These are phyloP conservation scores for Drosophila triauraria DNA, from an alignment of 1,140 invertebrate species.

Conservation along the genomic window DNA sequence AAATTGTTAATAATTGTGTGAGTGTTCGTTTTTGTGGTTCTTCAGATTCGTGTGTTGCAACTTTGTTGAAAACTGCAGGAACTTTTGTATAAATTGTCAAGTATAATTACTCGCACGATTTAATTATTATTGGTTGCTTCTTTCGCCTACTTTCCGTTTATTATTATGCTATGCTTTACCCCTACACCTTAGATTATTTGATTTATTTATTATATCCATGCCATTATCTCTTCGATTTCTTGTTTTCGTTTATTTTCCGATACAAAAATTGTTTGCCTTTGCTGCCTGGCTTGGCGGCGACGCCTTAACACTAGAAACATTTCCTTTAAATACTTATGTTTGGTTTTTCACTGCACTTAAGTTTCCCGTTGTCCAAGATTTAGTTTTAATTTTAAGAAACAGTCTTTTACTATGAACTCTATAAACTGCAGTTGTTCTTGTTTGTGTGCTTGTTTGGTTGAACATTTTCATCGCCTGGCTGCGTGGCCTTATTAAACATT, in stretches of 20 bases:
- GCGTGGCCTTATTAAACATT: constrained; percentile 11
- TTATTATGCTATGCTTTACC: constrained; percentile 55
- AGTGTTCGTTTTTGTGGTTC: constrained; percentile 6
- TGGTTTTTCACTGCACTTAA: constrained; percentile 17
- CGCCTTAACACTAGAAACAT: constrained; percentile 65
- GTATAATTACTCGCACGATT: constrained; percentile 27
- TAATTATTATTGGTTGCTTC: constrained; percentile 29
- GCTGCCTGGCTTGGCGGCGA: constrained; percentile 29
- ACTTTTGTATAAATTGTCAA: constrained; percentile 72
- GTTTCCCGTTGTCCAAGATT: constrained; percentile 51
- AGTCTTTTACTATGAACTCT: constrained; percentile 83
- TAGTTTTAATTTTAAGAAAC: constrained; percentile 76
- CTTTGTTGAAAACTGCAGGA: constrained; percentile 78
- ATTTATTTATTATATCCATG: constrained; percentile 50
- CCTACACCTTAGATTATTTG: constrained; percentile 60
- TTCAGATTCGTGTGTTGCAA: constrained; percentile 60
- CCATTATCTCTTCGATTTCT: constrained; percentile 24
- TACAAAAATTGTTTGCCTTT: constrained; percentile 65
- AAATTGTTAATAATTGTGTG: constrained; percentile 25
- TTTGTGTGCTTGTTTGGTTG: constrained; percentile 4
- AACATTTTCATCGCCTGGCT: constrained; percentile 18
- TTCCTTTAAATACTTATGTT: constrained; percentile 35
- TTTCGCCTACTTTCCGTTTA: constrained; percentile 24
- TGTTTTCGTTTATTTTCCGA: constrained; percentile 35
- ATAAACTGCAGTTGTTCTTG: constrained; percentile 64